Evolutionary conservation across 2,888 invertebrate species (phyloP).

Genomic region (Chelonus formosanus): DNA sequence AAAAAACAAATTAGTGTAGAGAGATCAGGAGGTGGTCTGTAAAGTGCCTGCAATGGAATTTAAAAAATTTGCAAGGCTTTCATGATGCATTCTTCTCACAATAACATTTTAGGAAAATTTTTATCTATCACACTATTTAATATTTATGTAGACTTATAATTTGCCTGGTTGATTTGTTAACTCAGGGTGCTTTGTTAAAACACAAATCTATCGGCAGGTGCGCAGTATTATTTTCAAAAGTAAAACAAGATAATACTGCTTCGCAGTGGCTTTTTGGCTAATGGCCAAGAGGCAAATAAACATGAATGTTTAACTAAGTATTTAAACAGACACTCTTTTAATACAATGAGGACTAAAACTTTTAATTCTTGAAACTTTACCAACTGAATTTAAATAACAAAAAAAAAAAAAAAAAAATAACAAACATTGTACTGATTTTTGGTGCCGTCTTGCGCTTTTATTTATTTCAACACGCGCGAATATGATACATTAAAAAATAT

Average conservation of each 20-base stretch:
- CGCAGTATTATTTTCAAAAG: neutral
- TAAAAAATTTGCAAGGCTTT: neutral
- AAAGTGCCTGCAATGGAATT: slow-evolving; percentile 57
- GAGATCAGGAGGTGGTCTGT: slow-evolving; percentile 95
- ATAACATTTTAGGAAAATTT: slow-evolving; percentile 7
- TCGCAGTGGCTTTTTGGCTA: neutral
- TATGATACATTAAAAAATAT: slow-evolving; percentile 1
- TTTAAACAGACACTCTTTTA: slow-evolving; percentile 9
- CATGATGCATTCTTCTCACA: slow-evolving; percentile 11
- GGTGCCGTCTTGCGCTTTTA: slow-evolving; percentile 21
- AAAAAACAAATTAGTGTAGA: slow-evolving; percentile 86
- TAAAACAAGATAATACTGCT: slow-evolving; percentile 7
- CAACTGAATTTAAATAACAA: neutral
- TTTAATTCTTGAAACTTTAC: neutral
- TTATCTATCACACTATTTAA: slow-evolving; percentile 15
- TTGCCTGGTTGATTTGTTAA: neutral
- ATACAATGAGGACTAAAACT: no score
- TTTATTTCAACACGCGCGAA: slow-evolving; percentile 11
- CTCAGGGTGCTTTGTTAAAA: neutral
- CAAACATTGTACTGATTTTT: slow-evolving; percentile 2
- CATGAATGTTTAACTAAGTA: neutral
- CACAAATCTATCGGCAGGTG: neutral
- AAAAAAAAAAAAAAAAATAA: neutral
- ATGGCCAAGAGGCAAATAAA: slow-evolving; percentile 4
- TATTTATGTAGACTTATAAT: slow-evolving; percentile 26